Percentiles rank a stretch among this genome's conserved stretches.
phyloP scores from a whole-genome alignment of 2,797 vertebrate genomes.

The Denticeps clupeoides region DNA sequence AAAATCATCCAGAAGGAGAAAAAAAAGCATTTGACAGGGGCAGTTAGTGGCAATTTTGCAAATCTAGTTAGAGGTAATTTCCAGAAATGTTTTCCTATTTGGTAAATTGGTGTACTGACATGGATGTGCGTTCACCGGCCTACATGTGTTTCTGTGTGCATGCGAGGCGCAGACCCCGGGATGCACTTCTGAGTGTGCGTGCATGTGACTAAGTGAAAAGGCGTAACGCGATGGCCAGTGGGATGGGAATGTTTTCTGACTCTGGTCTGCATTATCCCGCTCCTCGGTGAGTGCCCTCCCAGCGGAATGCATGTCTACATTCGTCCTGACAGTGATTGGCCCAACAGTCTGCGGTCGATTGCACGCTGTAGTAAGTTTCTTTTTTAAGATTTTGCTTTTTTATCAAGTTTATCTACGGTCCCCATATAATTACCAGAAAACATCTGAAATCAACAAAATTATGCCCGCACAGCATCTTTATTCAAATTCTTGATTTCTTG shows the following conservation, averaged over 20 bases:
- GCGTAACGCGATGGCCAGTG: conserved; percentile 12
- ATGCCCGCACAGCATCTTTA: conserved; percentile 15
- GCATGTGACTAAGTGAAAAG: conserved; percentile 9
- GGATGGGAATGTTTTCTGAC: conserved; percentile 29
- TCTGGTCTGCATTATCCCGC: conserved; percentile 20
- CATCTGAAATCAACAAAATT: conserved; percentile 16
- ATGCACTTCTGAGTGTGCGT: conserved; percentile 6
- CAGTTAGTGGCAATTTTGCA: no score
- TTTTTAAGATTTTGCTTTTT: conserved; percentile 13
- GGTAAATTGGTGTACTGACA: no score
- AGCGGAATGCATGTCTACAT: conserved; percentile 37
- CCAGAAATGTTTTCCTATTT: no score
- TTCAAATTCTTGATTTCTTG: background rate
- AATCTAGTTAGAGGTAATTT: no score
- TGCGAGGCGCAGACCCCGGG: no score
- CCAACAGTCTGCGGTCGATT: conserved; percentile 30
- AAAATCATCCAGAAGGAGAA: no score
- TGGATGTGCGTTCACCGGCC: no score
- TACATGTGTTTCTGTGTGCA: background rate
- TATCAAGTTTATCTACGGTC: conserved; percentile 31
- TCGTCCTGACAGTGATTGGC: conserved; percentile 38
- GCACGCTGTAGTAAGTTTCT: conserved; percentile 8
- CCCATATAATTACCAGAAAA: conserved; percentile 22
- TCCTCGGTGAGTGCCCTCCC: conserved; percentile 40
- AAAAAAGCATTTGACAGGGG: no score